Conservation (phyloP, 2,113 vertebrate species). For the Dasypus novemcinctus region DNA sequence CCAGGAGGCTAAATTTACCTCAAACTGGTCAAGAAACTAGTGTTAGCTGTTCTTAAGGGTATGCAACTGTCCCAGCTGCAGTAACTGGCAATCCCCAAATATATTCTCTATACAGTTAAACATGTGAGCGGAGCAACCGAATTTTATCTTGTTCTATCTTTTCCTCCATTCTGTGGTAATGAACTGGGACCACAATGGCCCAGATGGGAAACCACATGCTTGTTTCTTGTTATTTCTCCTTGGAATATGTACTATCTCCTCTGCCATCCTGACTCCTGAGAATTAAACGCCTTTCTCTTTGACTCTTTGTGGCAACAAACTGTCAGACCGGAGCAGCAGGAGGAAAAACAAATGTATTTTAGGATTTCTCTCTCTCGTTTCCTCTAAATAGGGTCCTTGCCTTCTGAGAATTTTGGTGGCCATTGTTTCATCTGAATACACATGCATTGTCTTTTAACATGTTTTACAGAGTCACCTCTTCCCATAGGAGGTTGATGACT, state of each 20-base stretch:
- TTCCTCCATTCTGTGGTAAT: background rate
- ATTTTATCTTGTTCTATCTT: background rate
- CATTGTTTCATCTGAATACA: background rate
- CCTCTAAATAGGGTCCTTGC: background rate
- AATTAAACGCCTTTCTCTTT: background rate
- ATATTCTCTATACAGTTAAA: background rate
- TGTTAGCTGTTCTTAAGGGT: background rate
- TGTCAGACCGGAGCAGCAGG: background rate
- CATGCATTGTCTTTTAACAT: background rate
- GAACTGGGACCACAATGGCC: background rate
- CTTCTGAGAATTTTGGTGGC: background rate
- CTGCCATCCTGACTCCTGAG: background rate
- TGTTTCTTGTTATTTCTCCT: background rate
- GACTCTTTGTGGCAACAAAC: background rate
- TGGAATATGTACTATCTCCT: background rate
- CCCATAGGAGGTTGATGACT: background rate
- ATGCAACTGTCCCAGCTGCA: background rate
- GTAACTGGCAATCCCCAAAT: slow-evolving; percentile 16
- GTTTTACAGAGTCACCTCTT: background rate
- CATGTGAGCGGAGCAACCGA: background rate
- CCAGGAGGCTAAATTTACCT: background rate
- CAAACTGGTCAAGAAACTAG: background rate
- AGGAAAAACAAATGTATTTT: background rate
- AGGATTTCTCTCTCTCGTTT: background rate
- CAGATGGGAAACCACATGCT: background rate